Evolutionary conservation across 2,797 vertebrate species (phyloP), one percentile per base, ranked within the genome.

Genomic region (Coreius guichenoti): DNA sequence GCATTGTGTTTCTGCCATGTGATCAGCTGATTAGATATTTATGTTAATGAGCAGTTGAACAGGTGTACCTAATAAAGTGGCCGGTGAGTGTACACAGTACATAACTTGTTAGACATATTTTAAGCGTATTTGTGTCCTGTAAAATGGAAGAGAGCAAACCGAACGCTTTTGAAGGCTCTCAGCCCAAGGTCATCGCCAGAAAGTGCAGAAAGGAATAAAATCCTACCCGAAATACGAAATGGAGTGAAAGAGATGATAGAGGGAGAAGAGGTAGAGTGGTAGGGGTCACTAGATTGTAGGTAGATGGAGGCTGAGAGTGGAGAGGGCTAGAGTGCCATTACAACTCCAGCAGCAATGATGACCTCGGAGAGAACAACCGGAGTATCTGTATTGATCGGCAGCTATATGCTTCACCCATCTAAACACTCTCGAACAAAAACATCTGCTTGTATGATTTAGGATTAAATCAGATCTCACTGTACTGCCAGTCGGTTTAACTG

Each of bases 241-340:
- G 12, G 76, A 79, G 63, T 78, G 51, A 82, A 77, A 69, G 65
- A 58, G 69, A 73, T 74, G 72, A 70, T 29, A 33, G 58, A 51
- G 26, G 39, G 72, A 75, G 73, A 70, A 61, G 51, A 81, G 81
- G 56, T 72, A 58, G 79, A 82, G 84, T 83, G 85, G 56, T 81
- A 61, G 26, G 69, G 80, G 73, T 83, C 77, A 84, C 56, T 36
- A 72, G 85, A 77, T 49, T 84, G 81, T 72, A 76, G 36, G 72
- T 63, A 79, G 82, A 87, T 84, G 85, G 87, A 86, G 43, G 76
- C 58, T 47, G 69, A 82, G 75, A 82, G 74, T 74, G 74, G 65
- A 73, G 76, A 63, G 51, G 58, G 69, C 85, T 89, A 88, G 87
- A 89, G 87, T 78, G 89, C 87, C 89, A 91, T 91, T 92, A 91